These are phyloP conservation scores for Xestia rhomboidea DNA, from an alignment of 2,888 invertebrate species.

Conservation along the genomic window DNA sequence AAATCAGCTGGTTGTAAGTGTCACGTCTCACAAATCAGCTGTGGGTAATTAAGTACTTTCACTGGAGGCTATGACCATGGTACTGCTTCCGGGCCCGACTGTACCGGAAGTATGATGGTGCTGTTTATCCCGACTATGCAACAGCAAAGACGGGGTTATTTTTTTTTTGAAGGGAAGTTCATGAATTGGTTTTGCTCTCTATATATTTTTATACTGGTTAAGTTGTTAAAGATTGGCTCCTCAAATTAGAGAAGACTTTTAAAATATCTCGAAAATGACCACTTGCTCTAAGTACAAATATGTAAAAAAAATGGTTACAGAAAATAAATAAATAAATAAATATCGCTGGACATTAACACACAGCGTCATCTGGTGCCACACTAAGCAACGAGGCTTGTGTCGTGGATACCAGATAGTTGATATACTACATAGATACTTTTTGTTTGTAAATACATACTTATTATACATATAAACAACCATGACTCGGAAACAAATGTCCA, in stretches of 20 bases:
- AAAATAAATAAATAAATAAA: too few species aligned
- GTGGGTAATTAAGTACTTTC: conserved; percentile 68
- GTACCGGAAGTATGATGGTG: not conserved
- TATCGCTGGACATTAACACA: too few species aligned
- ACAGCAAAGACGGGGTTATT: not conserved
- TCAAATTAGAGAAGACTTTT: too few species aligned
- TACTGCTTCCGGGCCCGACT: conserved; percentile 45
- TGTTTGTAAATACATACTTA: too few species aligned
- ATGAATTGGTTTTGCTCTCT: not conserved
- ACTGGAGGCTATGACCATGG: conserved; percentile 39
- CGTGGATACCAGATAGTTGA: too few species aligned
- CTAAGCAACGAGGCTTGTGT: too few species aligned
- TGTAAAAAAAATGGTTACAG: too few species aligned
- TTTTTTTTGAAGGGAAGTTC: not conserved
- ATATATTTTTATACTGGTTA: not conserved
- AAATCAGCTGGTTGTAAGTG: conserved; percentile 52
- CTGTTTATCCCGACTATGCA: not conserved
- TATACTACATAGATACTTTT: too few species aligned
- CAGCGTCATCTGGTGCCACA: too few species aligned
- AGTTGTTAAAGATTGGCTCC: not conserved
- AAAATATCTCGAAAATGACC: not conserved
- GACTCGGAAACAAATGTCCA: too few species aligned
- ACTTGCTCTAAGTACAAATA: not conserved
- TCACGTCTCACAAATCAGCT: conserved; percentile 60
- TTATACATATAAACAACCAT: too few species aligned